Evolutionary conservation across 2,113 vertebrate species (phyloP).

Genomic region (Turdus rufiventris): DNA sequence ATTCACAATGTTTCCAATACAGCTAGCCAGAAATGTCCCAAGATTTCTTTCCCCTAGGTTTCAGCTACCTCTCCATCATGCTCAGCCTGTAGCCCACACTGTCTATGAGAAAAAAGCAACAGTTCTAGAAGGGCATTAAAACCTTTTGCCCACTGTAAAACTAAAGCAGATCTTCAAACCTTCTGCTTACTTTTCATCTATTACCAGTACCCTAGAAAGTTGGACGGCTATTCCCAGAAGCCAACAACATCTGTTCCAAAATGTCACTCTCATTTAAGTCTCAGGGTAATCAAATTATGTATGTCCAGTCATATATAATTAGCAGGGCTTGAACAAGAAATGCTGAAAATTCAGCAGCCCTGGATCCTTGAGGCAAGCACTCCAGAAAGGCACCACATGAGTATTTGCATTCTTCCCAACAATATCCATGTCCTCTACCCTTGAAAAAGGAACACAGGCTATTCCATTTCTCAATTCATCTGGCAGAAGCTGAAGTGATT

Average conservation of each 20-base stretch:
- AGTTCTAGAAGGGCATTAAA: not conserved
- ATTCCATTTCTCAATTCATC: not conserved
- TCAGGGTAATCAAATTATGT: not conserved
- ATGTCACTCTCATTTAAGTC: not conserved
- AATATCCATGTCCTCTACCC: fast-evolving
- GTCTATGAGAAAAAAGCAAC: not conserved
- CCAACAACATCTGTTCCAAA: not conserved
- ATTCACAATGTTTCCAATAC: not conserved
- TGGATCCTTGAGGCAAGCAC: not conserved
- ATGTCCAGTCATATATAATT: not conserved
- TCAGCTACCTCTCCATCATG: not conserved
- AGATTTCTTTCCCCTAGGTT: not conserved
- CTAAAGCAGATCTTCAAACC: not conserved
- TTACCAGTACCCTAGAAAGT: not conserved
- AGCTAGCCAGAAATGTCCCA: not conserved
- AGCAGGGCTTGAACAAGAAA: not conserved
- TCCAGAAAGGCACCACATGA: not conserved
- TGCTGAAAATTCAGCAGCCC: not conserved
- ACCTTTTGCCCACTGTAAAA: not conserved
- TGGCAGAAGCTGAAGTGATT: not conserved
- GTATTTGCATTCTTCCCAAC: not conserved
- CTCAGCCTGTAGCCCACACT: not conserved
- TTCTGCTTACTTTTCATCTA: not conserved
- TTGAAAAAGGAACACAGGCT: not conserved
- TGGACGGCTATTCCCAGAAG: not conserved